Evolutionary conservation across 1,140 invertebrate genomes (phyloP), one percentile per base, ranked within the genome.

Genomic region (Solen grandis): DNA sequence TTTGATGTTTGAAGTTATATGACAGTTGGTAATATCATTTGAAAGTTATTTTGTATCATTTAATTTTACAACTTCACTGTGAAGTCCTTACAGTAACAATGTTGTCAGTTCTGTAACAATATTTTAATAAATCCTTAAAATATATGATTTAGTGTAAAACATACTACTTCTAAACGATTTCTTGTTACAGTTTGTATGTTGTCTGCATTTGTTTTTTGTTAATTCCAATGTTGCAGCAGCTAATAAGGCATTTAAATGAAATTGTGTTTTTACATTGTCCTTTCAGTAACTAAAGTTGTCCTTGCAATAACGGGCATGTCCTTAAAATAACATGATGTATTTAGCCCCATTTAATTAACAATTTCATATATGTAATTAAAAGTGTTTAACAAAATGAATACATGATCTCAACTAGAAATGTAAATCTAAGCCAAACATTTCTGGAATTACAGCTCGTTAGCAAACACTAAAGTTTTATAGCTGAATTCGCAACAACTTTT

Each of bases 251-350:
- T n/a, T n/a, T n/a, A n/a, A n/a, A n/a, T n/a, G n/a, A n/a, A n/a
- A n/a, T n/a, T n/a, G n/a, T n/a, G n/a, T 22, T 54, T 19, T 54
- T 22, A 25, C 1, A 22, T 52, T 54, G 52, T 1, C 52, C 52
- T 54, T 54, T 54, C 52, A 54, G 52, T 22, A 54, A 54, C 52
- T 22, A 54, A 54, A 54, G 19, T 25, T 22, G 52, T 54, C 52
- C 52, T 54, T 54, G 52, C 52, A 54, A 54, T 54, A 54, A 54
- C 52, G 52, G 52, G 52, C 52, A 54, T 54, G 52, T 54, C 52
- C 52, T 54, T 54, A 19, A 54, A 54, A 54, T 54, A 54, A 1
- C 52, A 54, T 54, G 52, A 19, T 25, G 27, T 54, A 54, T 54
- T 54, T 8, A 22, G 52, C 27, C 27, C 27, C 52, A 54, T 54